Conservation (phyloP, 2,113 vertebrate genomes). For the Sclerurus mexicanus region DNA sequence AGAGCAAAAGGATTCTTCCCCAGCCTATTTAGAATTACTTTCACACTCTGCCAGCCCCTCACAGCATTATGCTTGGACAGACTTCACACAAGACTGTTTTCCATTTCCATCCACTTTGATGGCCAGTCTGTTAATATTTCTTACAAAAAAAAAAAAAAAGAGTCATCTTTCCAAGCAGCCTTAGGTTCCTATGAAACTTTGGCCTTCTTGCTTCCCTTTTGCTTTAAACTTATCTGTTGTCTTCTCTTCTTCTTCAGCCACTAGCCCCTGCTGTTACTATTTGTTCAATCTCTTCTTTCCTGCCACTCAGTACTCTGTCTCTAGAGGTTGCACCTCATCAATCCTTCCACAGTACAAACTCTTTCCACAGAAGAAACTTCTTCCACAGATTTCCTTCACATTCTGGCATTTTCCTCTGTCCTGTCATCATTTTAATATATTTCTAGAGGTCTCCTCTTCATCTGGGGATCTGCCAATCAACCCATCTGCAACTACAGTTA, state of each 20-base stretch:
- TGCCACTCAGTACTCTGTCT: neutral
- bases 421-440: conserved; percentile 7
- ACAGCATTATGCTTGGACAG: neutral
- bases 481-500: conserved; percentile 19
- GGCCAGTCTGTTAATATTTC: neutral
- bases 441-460: conserved; percentile 35
- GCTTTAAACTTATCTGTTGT: neutral
- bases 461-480: conserved; percentile 50
- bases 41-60: neutral
- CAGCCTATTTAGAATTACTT: neutral
- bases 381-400: neutral
- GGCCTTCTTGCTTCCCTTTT: neutral
- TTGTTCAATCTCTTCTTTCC: neutral
- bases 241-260: neutral
- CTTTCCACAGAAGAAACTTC: neutral
- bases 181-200: neutral
- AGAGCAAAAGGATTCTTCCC: neutral
- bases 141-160: neutral
- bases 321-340: neutral
- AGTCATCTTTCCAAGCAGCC: neutral
- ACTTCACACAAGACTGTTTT: neutral
- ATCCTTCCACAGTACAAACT: neutral
- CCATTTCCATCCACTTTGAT: neutral
- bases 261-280: neutral
- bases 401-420: neutral